Conservation (phyloP, 2,113 vertebrate species). For the Ceyx melanurus region DNA sequence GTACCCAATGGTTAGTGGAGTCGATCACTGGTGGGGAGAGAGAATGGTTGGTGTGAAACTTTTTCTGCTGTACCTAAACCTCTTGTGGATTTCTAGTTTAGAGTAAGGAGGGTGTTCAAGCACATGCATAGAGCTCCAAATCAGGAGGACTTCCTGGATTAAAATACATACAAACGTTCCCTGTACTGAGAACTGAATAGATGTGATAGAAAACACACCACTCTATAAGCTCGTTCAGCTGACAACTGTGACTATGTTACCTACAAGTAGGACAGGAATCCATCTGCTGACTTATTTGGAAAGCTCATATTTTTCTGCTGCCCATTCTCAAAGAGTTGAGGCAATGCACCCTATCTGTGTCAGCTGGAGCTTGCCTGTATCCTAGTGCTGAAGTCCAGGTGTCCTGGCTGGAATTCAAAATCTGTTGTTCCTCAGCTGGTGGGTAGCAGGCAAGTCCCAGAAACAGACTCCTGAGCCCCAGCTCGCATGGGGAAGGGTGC, state of each 20-base stretch:
- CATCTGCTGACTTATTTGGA: background rate
- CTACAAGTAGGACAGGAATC: background rate
- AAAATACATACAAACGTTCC: accelerated
- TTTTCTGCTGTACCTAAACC: background rate
- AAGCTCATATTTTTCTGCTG: background rate
- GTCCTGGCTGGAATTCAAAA: background rate
- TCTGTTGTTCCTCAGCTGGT: background rate
- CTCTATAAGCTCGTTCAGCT: background rate
- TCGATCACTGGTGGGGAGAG: accelerated
- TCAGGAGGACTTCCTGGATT: background rate
- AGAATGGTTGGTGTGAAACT: background rate
- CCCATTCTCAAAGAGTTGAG: background rate
- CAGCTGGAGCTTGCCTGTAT: background rate
- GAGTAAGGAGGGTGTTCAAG: background rate
- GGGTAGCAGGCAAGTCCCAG: background rate
- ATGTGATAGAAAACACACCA: background rate
- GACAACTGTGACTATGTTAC: background rate
- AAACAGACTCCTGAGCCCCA: background rate
- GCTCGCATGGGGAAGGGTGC: background rate
- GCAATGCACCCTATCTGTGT: background rate
- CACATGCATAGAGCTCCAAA: background rate
- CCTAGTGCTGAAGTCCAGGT: background rate
- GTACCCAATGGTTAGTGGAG: background rate
- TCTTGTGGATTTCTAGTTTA: background rate
- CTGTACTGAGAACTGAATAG: background rate